These are phyloP conservation scores for Trichopoda pennipes DNA, from an alignment of 2,888 invertebrate genomes.

Conservation along the genomic window DNA sequence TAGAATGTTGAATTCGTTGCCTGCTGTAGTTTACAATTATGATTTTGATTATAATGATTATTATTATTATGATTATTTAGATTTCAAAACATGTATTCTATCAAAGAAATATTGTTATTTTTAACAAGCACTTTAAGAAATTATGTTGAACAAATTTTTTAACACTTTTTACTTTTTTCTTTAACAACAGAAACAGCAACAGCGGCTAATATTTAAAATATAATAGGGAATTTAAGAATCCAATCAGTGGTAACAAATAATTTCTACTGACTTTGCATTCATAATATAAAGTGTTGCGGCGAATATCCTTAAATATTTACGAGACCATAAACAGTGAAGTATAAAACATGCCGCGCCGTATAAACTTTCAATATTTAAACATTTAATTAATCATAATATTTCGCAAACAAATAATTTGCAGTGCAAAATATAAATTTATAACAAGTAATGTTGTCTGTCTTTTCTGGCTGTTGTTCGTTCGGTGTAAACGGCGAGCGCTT, in stretches of 20 bases:
- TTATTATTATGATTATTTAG: conserved; percentile 17
- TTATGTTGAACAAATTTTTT: conserved; percentile 80
- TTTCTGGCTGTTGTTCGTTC: too few relatives aligned
- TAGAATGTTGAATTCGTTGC: conserved; percentile 10
- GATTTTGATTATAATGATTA: conserved; percentile 47
- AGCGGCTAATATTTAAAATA: conserved; percentile 34
- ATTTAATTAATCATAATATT: too few relatives aligned
- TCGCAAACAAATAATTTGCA: too few relatives aligned
- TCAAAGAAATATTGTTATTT: not conserved
- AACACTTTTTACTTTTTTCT: conserved; percentile 75
- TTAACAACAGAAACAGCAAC: conserved; percentile 62
- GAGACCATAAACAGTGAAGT: conserved; percentile 22
- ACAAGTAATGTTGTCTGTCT: too few relatives aligned
- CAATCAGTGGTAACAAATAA: conserved; percentile 77
- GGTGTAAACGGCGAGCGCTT: too few relatives aligned
- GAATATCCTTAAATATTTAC: not conserved
- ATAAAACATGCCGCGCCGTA: not conserved
- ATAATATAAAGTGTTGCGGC: not conserved
- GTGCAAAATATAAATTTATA: too few relatives aligned
- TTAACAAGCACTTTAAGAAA: conserved; percentile 72
- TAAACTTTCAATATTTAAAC: too few relatives aligned
- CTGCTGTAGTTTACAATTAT: conserved; percentile 32
- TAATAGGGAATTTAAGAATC: conserved; percentile 68
- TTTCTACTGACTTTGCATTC: conserved; percentile 34
- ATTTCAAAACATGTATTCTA: conserved; percentile 50